Base-by-base conservation (phyloP, 2,113 vertebrate species). In the Lepisosteus osseus region DNA sequence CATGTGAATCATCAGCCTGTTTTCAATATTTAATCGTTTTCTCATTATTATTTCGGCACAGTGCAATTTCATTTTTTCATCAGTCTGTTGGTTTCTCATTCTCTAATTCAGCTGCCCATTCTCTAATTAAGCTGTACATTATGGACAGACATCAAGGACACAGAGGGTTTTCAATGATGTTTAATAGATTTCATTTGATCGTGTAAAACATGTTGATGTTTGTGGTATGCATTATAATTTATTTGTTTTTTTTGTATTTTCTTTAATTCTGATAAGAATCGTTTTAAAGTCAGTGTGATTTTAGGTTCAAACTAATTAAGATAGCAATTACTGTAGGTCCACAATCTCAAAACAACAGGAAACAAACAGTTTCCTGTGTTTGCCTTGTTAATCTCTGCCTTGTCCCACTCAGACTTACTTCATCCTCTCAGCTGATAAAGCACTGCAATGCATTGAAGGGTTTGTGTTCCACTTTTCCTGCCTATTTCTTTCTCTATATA, bases 341-440 rank as follows among this genome's bases (percentile, higher is more conserved):
- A 76, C 74, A 67, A 79, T 75, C 77, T 72, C 75, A 83, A 71
- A 78, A 81, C 83, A 83, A 85, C 85, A 86, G 74, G 73, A 69
- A 80, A 74, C 80, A 84, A 78, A 83, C 79, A 83, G 85, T 77
- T 83, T 69, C 12, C 54, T 56, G 69, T 71, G 67, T 72, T 72
- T 41, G 71, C 68, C 76, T 78, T 78, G 74, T 87, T 71, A 69
- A 75, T 87, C 76, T 82, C 61, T 76, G 78, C 80, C 83, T 76
- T 66, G 44, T 83, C 69, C 72, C 67, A 51, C 6, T 51, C 65
- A 67, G 45, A 14, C 43, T 3, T 56, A 45, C 64, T 41, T 55
- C 59, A 15, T 51, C 7, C 7, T 65, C 71, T 63, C 57, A 43
- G 51, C 17, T 4, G 13, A 42, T 59, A 56, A 66, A 65, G 57